These are phyloP conservation scores for Lepisosteus oculatus DNA, from an alignment of 2,113 vertebrate genomes.

Conservation along the genomic window DNA sequence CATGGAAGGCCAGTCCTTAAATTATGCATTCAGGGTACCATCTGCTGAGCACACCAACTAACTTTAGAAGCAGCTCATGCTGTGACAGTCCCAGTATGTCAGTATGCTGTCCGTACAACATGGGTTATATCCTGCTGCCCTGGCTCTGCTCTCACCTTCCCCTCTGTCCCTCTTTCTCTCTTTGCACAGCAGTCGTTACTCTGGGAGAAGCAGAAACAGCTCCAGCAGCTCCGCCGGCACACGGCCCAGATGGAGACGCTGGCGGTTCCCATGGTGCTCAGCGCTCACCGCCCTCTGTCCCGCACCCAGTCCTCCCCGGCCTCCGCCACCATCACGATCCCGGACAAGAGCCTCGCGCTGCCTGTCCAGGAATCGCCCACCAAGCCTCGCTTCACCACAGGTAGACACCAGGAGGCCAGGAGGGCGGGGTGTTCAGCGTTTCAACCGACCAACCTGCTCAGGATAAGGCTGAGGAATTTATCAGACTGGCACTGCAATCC, in stretches of 20 bases:
- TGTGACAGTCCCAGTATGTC: too few species aligned
- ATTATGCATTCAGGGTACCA: too few species aligned
- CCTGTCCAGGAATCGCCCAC: constrained; percentile 59
- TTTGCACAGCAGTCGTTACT: constrained; percentile 65
- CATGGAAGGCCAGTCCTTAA: too few species aligned
- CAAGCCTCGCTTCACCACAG: constrained; percentile 80
- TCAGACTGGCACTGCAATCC: too few species aligned
- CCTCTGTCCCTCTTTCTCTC: constrained; percentile 3
- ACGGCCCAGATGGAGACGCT: constrained; percentile 53
- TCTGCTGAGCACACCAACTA: too few species aligned
- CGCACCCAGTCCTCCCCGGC: constrained; percentile 86
- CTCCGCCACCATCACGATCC: constrained; percentile 71
- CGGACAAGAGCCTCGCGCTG: constrained; percentile 57
- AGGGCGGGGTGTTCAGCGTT: neutral
- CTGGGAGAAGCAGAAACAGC: constrained; percentile 82
- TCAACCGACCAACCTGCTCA: too few species aligned
- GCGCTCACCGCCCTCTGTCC: constrained; percentile 73
- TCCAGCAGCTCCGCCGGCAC: constrained; percentile 54
- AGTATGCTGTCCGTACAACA: too few species aligned
- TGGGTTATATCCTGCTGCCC: too few species aligned
- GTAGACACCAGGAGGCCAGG: constrained; percentile 45
- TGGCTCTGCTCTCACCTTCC: neutral
- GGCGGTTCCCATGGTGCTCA: constrained; percentile 57
- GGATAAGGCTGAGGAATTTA: too few species aligned
- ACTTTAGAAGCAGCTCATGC: too few species aligned